phyloP scores from a whole-genome alignment of 2,888 invertebrate genomes.

The Drosophila peninsularis region DNA sequence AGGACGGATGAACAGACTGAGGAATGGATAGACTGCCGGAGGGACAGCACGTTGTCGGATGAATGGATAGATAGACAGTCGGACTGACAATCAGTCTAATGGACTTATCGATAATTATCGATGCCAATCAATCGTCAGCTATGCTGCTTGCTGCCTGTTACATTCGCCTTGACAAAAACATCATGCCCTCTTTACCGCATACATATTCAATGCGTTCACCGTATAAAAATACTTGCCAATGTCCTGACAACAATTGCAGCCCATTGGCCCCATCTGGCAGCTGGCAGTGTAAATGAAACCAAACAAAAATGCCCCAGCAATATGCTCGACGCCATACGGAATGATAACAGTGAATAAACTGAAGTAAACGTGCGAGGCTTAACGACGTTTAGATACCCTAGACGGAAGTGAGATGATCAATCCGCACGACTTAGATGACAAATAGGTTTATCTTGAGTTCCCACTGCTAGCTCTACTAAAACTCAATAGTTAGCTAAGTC shows the following conservation, averaged over 20 bases:
- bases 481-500: no score
- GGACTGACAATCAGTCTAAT: no score
- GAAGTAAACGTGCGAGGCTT: not conserved
- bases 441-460: no score
- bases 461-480: no score
- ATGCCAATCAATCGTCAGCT: not conserved
- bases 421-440: no score
- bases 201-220: no score
- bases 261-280: constrained; percentile 2
- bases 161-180: not conserved
- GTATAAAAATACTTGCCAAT: constrained; percentile 51
- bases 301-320: constrained; percentile 1
- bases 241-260: constrained; percentile 34
- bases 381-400: not conserved
- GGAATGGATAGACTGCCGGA: no score
- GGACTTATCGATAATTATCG: no score
- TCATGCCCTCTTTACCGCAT: not conserved
- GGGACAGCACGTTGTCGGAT: not conserved
- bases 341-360: constrained; percentile 19
- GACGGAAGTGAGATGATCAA: no score
- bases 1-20: no score
- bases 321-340: constrained; percentile 16
- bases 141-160: not conserved
- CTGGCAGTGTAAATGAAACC: constrained; percentile 18
- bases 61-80: not conserved